Percentiles rank a stretch among this genome's conserved stretches.
Evolutionary conservation across 2,113 vertebrate species (phyloP).

Genomic region (Balaeniceps rex): DNA sequence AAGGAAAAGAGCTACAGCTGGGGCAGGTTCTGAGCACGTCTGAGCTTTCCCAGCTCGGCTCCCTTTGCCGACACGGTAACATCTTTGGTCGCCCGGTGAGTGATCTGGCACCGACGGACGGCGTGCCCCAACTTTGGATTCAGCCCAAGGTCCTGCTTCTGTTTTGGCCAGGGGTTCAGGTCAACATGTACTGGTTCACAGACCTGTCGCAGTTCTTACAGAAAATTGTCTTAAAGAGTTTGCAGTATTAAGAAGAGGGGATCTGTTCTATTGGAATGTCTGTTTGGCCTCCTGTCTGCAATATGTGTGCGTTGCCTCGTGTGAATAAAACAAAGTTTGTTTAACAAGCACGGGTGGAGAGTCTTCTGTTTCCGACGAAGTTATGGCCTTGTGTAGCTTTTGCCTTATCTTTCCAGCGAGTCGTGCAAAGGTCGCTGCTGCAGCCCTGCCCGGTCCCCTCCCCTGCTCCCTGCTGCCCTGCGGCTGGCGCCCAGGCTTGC

Average conservation of each 20-base stretch:
- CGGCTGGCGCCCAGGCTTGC: no score
- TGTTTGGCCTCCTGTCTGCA: not conserved
- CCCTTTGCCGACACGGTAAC: not conserved
- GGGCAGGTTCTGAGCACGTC: not conserved
- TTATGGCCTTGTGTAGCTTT: no score
- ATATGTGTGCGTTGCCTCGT: not conserved
- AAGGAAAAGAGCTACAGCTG: not conserved
- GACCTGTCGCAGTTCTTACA: not conserved
- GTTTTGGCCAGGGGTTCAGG: not conserved
- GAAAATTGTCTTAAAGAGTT: not conserved
- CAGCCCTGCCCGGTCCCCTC: not conserved
- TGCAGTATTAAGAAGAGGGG: not conserved
- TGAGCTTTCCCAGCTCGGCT: not conserved
- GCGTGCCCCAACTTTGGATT: not conserved
- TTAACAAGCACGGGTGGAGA: not conserved
- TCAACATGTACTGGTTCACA: not conserved
- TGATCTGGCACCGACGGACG: not conserved
- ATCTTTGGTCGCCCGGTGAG: no score
- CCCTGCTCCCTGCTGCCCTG: no score
- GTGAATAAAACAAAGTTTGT: not conserved
- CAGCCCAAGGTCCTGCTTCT: not conserved
- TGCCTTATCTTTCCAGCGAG: no score
- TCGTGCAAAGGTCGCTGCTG: accelerated
- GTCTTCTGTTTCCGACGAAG: not conserved
- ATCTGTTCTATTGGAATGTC: not conserved